Evolutionary conservation across 2,113 vertebrate genomes (phyloP).

Genomic region (Hipposideros armiger): DNA sequence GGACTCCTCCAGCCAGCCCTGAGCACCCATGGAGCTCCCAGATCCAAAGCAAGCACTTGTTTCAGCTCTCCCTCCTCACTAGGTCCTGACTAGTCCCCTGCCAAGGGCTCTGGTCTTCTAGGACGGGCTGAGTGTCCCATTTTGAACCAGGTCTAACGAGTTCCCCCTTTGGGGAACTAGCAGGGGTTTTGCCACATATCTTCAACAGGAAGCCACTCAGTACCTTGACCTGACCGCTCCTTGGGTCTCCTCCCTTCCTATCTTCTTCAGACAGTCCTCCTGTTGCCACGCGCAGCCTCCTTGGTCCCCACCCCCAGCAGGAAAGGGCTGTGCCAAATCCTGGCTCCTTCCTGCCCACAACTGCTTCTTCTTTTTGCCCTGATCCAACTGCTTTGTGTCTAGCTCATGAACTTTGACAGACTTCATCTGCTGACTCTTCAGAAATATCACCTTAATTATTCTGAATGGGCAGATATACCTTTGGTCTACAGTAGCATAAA

Average conservation of each 20-base stretch:
- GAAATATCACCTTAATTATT: background rate
- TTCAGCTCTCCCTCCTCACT: background rate
- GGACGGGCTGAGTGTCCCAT: background rate
- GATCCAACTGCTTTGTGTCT: background rate
- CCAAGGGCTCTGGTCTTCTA: background rate
- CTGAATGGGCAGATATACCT: background rate
- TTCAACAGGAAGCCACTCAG: background rate
- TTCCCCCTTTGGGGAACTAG: background rate
- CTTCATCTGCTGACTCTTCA: constrained; percentile 26
- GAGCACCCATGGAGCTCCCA: background rate
- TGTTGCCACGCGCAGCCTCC: background rate
- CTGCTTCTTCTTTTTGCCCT: background rate
- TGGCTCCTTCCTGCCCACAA: background rate
- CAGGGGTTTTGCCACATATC: background rate
- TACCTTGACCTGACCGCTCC: background rate
- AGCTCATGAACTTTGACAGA: constrained; percentile 9
- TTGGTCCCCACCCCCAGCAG: background rate
- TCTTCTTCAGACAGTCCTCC: background rate
- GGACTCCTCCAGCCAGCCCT: background rate
- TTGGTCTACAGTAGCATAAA: background rate
- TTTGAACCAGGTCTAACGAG: background rate
- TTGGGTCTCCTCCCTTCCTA: background rate
- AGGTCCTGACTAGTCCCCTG: background rate
- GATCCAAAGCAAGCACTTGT: background rate
- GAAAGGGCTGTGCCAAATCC: background rate